A percentile compares a stretch with the other conserved stretches of the same genome.
phyloP scores from a whole-genome alignment of 2,113 vertebrate species.

The Haplotaxodon microlepis region DNA sequence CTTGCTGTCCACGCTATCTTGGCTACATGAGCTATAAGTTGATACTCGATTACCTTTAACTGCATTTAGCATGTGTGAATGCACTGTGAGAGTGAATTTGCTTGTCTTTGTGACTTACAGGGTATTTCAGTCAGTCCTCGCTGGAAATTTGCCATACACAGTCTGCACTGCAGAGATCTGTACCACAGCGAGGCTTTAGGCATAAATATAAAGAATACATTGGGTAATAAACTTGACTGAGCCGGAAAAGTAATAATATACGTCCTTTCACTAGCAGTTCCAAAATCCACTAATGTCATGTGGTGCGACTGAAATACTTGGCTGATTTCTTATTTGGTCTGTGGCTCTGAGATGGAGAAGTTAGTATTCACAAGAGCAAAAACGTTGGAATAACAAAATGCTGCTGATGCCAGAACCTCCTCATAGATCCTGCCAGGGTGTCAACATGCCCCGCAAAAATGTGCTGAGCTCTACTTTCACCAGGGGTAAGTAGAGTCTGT shows the following conservation, averaged over 20 bases:
- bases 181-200: neutral
- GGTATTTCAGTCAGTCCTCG: neutral
- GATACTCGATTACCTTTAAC: neutral
- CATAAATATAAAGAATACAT: slow-evolving; percentile 2
- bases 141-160: neutral
- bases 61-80: neutral
- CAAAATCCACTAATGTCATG: slow-evolving; percentile 32
- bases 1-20: neutral
- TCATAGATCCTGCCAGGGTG: slow-evolving; percentile 55
- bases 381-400: slow-evolving; percentile 61
- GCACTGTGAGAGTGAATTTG: neutral
- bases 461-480: slow-evolving; percentile 49
- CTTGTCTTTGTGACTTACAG: neutral
- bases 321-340: slow-evolving; percentile 26
- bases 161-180: neutral
- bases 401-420: slow-evolving; percentile 49
- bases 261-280: neutral
- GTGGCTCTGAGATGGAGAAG: slow-evolving; percentile 32
- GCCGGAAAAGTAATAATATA: slow-evolving; percentile 30
- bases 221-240: neutral
- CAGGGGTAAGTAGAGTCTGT: neutral
- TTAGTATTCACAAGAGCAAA: slow-evolving; percentile 35
- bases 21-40: neutral
- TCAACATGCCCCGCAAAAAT: slow-evolving; percentile 60
- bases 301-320: slow-evolving; percentile 30